phyloP scores from a whole-genome alignment of 2,888 invertebrate species.

The Luperina testacea region DNA sequence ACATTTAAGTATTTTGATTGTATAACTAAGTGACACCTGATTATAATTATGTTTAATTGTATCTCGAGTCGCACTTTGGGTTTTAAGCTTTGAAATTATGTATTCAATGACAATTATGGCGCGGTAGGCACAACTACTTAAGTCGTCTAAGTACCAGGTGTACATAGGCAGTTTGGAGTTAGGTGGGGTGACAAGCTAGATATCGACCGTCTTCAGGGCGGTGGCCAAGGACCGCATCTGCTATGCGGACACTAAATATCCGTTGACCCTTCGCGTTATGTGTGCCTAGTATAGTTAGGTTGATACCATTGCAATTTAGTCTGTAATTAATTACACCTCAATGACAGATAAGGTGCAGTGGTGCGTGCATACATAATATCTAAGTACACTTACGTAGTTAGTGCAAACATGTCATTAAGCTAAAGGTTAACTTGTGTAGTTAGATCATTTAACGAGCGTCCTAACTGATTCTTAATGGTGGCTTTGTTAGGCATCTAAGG shows the following conservation, averaged over 20 bases:
- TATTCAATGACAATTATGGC: constrained; percentile 53
- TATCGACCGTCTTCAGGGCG: constrained; percentile 90
- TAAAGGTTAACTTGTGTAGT: constrained; percentile 62
- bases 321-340: constrained; percentile 87
- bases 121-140: constrained; percentile 60
- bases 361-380: constrained; percentile 69
- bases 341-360: constrained; percentile 87
- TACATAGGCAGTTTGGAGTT: constrained; percentile 85
- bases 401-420: constrained; percentile 60
- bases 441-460: constrained; percentile 56
- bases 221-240: constrained; percentile 89
- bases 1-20: constrained; percentile 48
- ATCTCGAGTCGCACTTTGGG: constrained; percentile 27
- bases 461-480: constrained; percentile 58
- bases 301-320: constrained; percentile 79
- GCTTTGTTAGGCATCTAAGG: constrained; percentile 46
- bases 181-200: constrained; percentile 85
- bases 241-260: constrained; percentile 89
- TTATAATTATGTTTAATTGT: constrained; percentile 49
- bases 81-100: constrained; percentile 46
- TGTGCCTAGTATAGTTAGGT: constrained; percentile 76
- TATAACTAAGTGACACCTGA: constrained; percentile 44
- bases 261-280: constrained; percentile 87
- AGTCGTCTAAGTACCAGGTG: constrained; percentile 85
- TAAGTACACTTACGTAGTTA: constrained; percentile 56